A percentile compares a stretch with the other conserved stretches of the same genome.
phyloP scores from a whole-genome alignment of 1,140 invertebrate genomes.

The Colletes latitarsis region DNA sequence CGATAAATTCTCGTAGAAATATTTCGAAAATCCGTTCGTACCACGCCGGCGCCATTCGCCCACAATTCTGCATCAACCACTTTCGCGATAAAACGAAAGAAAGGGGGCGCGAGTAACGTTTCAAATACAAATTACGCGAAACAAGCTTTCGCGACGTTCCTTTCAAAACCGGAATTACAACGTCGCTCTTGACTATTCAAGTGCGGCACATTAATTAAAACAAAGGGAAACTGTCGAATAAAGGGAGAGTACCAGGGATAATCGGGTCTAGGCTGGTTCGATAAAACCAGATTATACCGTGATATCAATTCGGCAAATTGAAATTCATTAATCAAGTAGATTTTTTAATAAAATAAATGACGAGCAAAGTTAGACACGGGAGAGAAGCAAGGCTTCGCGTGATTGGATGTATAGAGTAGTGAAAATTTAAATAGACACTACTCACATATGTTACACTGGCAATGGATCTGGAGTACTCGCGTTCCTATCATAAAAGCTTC shows the following conservation, averaged over 20 bases:
- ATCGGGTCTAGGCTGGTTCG: not conserved
- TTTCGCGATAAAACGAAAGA: not conserved
- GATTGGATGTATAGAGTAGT: too few species aligned
- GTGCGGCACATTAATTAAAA: conserved; percentile 5
- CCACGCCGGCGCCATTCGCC: not conserved
- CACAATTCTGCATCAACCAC: too few species aligned
- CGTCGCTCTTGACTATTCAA: not conserved
- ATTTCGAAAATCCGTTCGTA: not conserved
- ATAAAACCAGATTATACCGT: not conserved
- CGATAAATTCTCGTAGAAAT: not conserved
- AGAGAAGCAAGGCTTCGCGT: too few species aligned
- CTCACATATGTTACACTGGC: too few species aligned
- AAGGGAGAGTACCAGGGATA: not conserved
- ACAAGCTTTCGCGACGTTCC: not conserved
- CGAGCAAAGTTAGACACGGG: too few species aligned
- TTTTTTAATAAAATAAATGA: too few species aligned
- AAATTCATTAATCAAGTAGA: too few species aligned
- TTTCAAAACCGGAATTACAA: not conserved
- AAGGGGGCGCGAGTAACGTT: not conserved
- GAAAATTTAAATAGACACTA: too few species aligned
- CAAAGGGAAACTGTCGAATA: not conserved
- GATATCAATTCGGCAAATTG: not conserved
- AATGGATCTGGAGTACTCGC: not conserved
- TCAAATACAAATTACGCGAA: conserved; percentile 12
- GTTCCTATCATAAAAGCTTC: not conserved